Base-by-base conservation (phyloP, 2,113 vertebrate genomes). In the Corythoichthys intestinalis region DNA sequence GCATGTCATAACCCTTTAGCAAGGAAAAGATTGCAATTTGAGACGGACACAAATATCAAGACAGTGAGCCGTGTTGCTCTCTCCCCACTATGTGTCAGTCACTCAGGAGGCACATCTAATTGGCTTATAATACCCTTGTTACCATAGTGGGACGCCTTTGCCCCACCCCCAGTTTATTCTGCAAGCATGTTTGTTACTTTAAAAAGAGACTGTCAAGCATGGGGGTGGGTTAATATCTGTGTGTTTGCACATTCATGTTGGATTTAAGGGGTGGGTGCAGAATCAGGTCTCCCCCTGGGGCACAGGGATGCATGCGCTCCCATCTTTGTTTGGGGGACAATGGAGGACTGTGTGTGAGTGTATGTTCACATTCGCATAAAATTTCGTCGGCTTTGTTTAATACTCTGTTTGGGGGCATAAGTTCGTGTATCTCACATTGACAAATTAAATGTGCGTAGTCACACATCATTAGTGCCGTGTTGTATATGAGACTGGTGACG, bases 41-140 rank as follows among this genome's bases (percentile, higher is more conserved):
- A 89, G 75, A 76, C 79, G 84, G 48, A 34, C 72, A 65, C 61
- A 66, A 46, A 60, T 70, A 76, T 79, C 78, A 86, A 44, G 72
- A 86, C 80, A 69, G 78, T 17, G 58, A 71, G 59, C 74, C 13
- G 20, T 73, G 82, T 78, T n/a, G 54, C n/a, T 46, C 75, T 85
- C 79, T 76, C 83, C 77, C 69, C 78, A 75, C 78, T 66, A 80
- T 84, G 80, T 77, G 80, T 90, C 88, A 86, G 78, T 90, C 84
- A 86, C 77, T 84, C 83, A 75, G 84, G 75, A 83, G 38, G 76
- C 72, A 70, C 79, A 84, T 76, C 78, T 90, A 89, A 90, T 90
- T 90, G 85, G 83, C 87, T 88, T 84, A 79, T 88, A 88, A 87
- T 88, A 77, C 77, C 80, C 85, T 82, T 84, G 86, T 90, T 90